Evolutionary conservation across 2,113 vertebrate genomes (phyloP).

Genomic region (Aptenodytes forsteri): DNA sequence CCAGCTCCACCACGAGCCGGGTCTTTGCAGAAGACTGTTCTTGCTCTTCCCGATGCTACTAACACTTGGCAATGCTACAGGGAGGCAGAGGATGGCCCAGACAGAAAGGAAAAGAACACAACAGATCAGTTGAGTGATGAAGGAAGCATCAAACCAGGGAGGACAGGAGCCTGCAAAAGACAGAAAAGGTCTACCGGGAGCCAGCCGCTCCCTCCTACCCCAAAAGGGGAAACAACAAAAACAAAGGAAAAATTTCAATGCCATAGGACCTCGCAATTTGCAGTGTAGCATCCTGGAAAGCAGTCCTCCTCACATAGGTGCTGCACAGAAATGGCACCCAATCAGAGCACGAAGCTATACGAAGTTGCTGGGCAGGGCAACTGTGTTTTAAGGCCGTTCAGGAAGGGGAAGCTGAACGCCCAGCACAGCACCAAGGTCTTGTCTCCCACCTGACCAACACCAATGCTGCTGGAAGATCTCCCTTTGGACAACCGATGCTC

Average conservation of each 20-base stretch:
- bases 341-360: background rate
- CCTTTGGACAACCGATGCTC: background rate
- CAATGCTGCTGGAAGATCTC: background rate
- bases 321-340: background rate
- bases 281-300: too few species aligned
- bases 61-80: background rate
- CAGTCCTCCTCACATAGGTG: background rate
- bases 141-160: background rate
- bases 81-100: background rate
- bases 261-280: rapidly evolving
- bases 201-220: background rate
- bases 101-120: background rate
- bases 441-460: background rate
- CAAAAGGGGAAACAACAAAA: background rate
- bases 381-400: background rate
- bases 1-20: background rate
- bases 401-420: background rate
- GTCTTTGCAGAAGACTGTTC: background rate
- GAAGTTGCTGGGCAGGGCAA: background rate
- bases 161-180: background rate
- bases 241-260: background rate
- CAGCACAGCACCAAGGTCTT: background rate
- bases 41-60: background rate
- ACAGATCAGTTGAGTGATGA: background rate
- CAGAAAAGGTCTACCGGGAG: background rate